Percentiles rank a stretch among this genome's conserved stretches.
Evolutionary conservation across 2,888 invertebrate species (phyloP).

Genomic region (Ophion ellenae): DNA sequence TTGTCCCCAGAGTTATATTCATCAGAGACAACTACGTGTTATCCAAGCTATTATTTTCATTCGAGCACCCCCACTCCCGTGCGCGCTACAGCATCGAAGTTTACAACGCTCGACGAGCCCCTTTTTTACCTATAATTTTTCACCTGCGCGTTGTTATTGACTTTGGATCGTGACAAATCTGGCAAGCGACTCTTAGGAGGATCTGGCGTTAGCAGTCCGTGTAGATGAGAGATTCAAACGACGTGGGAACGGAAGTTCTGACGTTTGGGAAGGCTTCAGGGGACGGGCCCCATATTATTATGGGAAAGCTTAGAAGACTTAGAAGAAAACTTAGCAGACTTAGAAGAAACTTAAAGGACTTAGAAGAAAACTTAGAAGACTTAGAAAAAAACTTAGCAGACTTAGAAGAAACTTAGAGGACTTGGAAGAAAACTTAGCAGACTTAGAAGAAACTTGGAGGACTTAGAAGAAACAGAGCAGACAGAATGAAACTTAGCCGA

Average conservation of each 20-base stretch:
- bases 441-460: too few species aligned
- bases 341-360: background rate
- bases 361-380: background rate
- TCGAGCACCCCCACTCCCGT: conserved; percentile 28
- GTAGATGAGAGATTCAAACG: background rate
- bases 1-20: conserved; percentile 48
- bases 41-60: conserved; percentile 47
- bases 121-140: conserved; percentile 2
- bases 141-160: background rate
- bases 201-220: background rate
- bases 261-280: too few species aligned
- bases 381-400: background rate
- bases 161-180: conserved; percentile 1
- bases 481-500: background rate
- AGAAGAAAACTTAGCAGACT: too few species aligned
- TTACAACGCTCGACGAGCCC: conserved; percentile 10
- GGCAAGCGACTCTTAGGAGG: background rate
- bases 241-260: background rate
- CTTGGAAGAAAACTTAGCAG: background rate
- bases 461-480: too few species aligned
- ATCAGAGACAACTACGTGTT: conserved; percentile 43
- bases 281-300: too few species aligned
- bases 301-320: too few species aligned
- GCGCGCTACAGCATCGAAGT: conserved; percentile 9
- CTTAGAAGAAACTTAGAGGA: background rate